A percentile compares a stretch with the other conserved stretches of the same genome.
These are phyloP conservation scores for Podotricha telesiphe DNA, from an alignment of 2,888 invertebrate species.

Conservation along the genomic window DNA sequence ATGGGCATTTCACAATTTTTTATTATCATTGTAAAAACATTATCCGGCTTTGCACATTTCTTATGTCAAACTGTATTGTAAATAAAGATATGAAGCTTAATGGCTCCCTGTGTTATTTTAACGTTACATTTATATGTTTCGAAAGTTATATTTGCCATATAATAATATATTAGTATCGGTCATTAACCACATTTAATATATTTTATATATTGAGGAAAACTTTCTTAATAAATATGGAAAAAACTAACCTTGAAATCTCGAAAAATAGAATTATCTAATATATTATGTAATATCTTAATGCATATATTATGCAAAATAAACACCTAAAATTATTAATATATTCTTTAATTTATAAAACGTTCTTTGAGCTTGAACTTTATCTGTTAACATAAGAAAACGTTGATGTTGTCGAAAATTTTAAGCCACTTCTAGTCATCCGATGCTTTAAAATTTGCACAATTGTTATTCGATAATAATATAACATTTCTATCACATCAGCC, in stretches of 20 bases:
- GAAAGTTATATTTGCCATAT: slow-evolving; percentile 37
- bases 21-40: neutral
- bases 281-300: no score
- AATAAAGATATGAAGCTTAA: slow-evolving; percentile 42
- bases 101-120: slow-evolving; percentile 38
- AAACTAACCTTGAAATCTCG: neutral
- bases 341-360: no score
- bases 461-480: no score
- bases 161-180: slow-evolving; percentile 32
- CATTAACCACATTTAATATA: slow-evolving; percentile 20
- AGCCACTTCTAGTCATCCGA: no score
- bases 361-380: no score
- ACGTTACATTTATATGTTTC: slow-evolving; percentile 39
- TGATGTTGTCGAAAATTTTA: no score
- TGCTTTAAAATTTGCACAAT: no score
- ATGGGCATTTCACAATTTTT: neutral
- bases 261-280: neutral
- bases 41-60: neutral
- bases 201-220: slow-evolving; percentile 12
- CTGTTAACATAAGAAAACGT: no score
- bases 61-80: slow-evolving; percentile 26
- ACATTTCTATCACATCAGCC: no score
- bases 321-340: no score
- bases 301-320: no score
- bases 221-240: neutral